Percentiles rank a stretch among this genome's conserved stretches.
These are phyloP conservation scores for Serinus canaria DNA, from an alignment of 2,113 vertebrate genomes.

Conservation along the genomic window DNA sequence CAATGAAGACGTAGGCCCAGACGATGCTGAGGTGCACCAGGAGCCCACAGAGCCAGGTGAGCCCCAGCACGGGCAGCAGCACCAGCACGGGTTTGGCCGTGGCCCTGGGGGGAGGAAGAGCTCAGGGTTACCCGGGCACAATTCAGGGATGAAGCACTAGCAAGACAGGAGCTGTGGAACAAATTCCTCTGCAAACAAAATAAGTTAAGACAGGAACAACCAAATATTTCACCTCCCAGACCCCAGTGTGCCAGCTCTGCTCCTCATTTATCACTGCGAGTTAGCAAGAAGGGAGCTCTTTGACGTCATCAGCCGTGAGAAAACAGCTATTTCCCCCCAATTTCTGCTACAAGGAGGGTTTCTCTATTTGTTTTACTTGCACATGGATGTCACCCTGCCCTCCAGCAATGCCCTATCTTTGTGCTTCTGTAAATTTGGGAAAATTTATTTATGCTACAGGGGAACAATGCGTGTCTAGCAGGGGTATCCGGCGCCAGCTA, in stretches of 20 bases:
- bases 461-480: slow-evolving; percentile 62
- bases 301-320: slow-evolving; percentile 37
- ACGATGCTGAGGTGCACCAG: slow-evolving; percentile 85
- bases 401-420: slow-evolving; percentile 42
- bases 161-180: background rate
- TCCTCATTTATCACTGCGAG: background rate
- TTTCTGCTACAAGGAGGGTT: background rate
- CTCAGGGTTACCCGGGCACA: background rate
- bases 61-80: slow-evolving; percentile 86
- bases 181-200: slow-evolving; percentile 17
- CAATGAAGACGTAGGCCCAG: slow-evolving; percentile 83
- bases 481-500: slow-evolving; percentile 52
- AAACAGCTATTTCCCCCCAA: background rate
- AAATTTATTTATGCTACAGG: slow-evolving; percentile 51
- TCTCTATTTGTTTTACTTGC: slow-evolving; percentile 31
- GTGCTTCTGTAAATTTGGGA: slow-evolving; percentile 31
- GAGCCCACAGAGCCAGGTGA: slow-evolving; percentile 89
- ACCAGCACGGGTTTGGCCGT: slow-evolving; percentile 85
- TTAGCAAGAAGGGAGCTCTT: background rate
- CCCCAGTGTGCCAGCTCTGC: background rate
- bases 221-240: background rate
- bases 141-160: background rate
- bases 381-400: slow-evolving; percentile 61
- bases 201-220: background rate
- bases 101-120: slow-evolving; percentile 72